Evolutionary conservation across 1,140 invertebrate genomes (phyloP), one percentile per base, ranked within the genome.

Genomic region (Monochamus saltuarius): DNA sequence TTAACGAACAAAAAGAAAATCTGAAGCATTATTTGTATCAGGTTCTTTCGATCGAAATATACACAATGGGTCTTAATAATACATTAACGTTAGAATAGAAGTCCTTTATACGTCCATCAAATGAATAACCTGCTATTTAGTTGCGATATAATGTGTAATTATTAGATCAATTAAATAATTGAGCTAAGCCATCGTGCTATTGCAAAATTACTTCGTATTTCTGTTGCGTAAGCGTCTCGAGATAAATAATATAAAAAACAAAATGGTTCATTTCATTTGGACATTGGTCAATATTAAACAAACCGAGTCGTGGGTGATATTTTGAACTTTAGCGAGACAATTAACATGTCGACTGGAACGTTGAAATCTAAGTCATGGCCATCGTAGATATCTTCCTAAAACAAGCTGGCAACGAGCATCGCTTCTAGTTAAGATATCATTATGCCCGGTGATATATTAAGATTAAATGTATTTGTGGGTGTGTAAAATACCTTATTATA

Each of bases 301-400:
- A 51, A 65, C 63, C 36, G 64, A 66, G 47, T 70, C 66, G 66
- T 69, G 68, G 68, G 65, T 61, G 65, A 67, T 64, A 64, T 52
- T 61, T 64, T 38, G 17, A 34, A 38, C 61, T 64, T 56, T 60
- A 51, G 52, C 58, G 38, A 22, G 36, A 43, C 40, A 57, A 62
- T 62, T 54, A 57, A 57, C 55, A 51, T 57, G 60, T 61, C 55
- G 40, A 37, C 11, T 54, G 22, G 40, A 56, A 50, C 52, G 43
- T 51, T 50, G 46, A 51, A 57, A 57, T 57, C 57, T 51, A 40
- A 62, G 55, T 62, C 55, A 62, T 62, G 54, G 55, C 45, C 55
- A 40, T 13, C 38, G 51, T 16, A 17, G 51, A 54, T 54, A 34
- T 54, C 51, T 54, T 47, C 56, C 50, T 62, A 39, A 19, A 36